A percentile compares a stretch with the other conserved stretches of the same genome.
These are phyloP conservation scores for Drosophila parvula DNA, from an alignment of 1,140 invertebrate genomes.

Conservation along the genomic window DNA sequence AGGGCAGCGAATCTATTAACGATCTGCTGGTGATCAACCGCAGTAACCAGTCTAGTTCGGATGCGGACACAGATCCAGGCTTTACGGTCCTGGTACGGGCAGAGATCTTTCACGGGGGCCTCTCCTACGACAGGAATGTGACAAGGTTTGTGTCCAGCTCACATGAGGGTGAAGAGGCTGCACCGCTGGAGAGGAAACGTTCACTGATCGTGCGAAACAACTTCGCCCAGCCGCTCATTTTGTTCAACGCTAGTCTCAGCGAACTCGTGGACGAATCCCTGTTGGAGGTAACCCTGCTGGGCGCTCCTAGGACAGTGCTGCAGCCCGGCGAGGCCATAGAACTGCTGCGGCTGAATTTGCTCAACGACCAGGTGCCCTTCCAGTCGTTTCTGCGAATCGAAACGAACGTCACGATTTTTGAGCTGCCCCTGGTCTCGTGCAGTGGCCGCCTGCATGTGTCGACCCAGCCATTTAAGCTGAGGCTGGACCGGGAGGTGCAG, in stretches of 20 bases:
- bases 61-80: slow-evolving; percentile 14
- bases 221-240: slow-evolving; percentile 57
- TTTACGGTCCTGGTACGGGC: slow-evolving; percentile 72
- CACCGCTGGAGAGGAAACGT: slow-evolving; percentile 42
- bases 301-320: slow-evolving; percentile 49
- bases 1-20: slow-evolving; percentile 56
- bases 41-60: slow-evolving; percentile 17
- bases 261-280: slow-evolving; percentile 46
- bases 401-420: slow-evolving; percentile 70
- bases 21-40: slow-evolving; percentile 51
- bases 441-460: slow-evolving; percentile 67
- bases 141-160: slow-evolving; percentile 64
- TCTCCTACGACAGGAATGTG: slow-evolving; percentile 61
- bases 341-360: slow-evolving; percentile 56
- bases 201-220: slow-evolving; percentile 63
- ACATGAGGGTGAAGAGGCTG: slow-evolving; percentile 15
- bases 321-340: slow-evolving; percentile 66
- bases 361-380: slow-evolving; percentile 54
- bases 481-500: background rate
- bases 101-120: slow-evolving; percentile 71
- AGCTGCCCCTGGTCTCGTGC: slow-evolving; percentile 67
- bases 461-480: slow-evolving; percentile 54
- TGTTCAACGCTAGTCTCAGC: slow-evolving; percentile 63
- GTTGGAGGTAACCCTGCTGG: slow-evolving; percentile 74
- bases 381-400: slow-evolving; percentile 55